These are phyloP conservation scores for Perca fluviatilis DNA, from an alignment of 2,113 vertebrate genomes.

Conservation along the genomic window DNA sequence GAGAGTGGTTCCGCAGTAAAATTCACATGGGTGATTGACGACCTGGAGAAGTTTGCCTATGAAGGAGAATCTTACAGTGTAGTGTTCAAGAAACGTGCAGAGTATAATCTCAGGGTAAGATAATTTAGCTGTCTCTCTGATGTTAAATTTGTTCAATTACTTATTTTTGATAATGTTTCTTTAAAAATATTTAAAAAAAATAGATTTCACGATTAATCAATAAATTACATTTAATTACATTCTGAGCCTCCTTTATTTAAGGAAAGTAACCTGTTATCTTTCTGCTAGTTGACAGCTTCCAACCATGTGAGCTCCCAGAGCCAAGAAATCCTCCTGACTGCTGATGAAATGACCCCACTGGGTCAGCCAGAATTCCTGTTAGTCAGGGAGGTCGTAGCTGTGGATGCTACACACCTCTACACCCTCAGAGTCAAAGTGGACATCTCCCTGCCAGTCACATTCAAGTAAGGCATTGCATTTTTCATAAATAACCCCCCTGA, in stretches of 20 bases:
- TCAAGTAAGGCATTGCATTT: constrained; percentile 70
- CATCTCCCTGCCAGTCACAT: constrained; percentile 75
- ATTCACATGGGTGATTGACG: constrained; percentile 84
- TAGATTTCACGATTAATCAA: neutral
- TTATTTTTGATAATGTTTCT: neutral
- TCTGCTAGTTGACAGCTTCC: constrained; percentile 79
- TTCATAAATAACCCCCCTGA: neutral
- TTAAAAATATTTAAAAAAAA: neutral
- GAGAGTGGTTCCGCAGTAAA: constrained; percentile 81
- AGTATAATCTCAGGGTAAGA: constrained; percentile 80
- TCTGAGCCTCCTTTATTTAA: too few species aligned
- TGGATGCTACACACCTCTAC: constrained; percentile 62
- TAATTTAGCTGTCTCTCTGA: neutral
- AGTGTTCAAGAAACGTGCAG: constrained; percentile 79
- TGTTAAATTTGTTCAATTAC: neutral
- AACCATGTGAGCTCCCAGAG: constrained; percentile 84
- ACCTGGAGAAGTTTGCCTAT: constrained; percentile 72
- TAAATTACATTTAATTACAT: neutral
- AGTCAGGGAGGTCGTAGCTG: constrained; percentile 53
- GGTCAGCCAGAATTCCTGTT: constrained; percentile 74
- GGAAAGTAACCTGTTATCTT: neutral
- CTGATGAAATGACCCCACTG: constrained; percentile 73
- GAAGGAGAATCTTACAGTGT: constrained; percentile 81
- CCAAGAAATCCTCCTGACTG: constrained; percentile 72
- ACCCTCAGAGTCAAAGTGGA: constrained; percentile 80